Conservation (phyloP, 2,888 invertebrate genomes). For the Uloborus plumipes region DNA sequence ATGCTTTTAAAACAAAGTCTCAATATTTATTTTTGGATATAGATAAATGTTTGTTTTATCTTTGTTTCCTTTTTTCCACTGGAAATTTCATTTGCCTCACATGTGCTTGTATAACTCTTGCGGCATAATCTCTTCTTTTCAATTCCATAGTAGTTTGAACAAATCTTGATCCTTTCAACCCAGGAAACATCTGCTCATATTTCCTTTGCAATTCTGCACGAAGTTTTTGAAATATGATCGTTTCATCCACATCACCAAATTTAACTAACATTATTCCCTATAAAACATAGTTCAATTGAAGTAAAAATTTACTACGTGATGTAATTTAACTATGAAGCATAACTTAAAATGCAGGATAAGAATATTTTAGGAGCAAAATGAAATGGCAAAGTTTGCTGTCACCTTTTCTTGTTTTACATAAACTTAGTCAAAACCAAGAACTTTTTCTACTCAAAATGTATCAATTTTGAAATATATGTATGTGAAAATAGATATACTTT, state of each 20-base stretch:
- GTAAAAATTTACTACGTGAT: not conserved
- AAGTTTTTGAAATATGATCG: slow-evolving; percentile 9
- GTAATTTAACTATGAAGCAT: not conserved
- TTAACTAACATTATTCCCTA: slow-evolving; percentile 51
- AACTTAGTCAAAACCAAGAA: too few species aligned
- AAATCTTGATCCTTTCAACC: slow-evolving; percentile 37
- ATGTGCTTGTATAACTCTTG: slow-evolving; percentile 41
- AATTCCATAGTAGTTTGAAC: slow-evolving; percentile 46
- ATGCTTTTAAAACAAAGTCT: too few species aligned
- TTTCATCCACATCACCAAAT: slow-evolving; percentile 30
- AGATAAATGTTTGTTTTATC: too few species aligned
- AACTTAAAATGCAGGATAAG: not conserved
- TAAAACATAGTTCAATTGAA: not conserved
- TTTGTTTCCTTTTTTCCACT: too few species aligned
- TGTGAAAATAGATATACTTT: too few species aligned
- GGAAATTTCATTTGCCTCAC: not conserved
- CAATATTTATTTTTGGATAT: too few species aligned
- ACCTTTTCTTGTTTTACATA: too few species aligned
- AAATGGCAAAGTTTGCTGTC: not conserved
- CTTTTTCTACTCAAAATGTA: too few species aligned
- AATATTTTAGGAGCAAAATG: not conserved
- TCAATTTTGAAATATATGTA: too few species aligned
- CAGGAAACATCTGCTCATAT: slow-evolving; percentile 35
- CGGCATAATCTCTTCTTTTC: slow-evolving; percentile 38
- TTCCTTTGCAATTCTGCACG: slow-evolving; percentile 21